Conservation (phyloP, 2,888 invertebrate genomes). For the Cordylochernes scorpioides region DNA sequence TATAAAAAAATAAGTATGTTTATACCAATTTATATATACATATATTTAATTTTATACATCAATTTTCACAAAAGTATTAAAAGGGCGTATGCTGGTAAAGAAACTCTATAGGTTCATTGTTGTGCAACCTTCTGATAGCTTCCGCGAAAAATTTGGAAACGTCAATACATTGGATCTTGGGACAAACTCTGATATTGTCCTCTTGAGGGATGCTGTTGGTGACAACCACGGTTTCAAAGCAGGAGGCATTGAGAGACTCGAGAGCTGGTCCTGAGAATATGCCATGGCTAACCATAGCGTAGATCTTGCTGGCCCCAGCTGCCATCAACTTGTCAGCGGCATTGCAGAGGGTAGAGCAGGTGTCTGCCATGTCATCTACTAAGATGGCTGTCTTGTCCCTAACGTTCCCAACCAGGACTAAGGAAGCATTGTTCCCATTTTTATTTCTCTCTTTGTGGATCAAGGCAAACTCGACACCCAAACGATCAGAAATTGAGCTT, state of each 20-base stretch:
- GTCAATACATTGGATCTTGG: constrained; percentile 81
- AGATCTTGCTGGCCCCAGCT: constrained; percentile 67
- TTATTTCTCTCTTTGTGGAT: constrained; percentile 88
- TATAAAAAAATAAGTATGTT: too few relatives aligned
- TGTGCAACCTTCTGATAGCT: constrained; percentile 91
- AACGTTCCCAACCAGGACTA: constrained; percentile 86
- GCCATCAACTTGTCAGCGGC: constrained; percentile 85
- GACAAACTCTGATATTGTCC: constrained; percentile 66
- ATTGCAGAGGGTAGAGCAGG: constrained; percentile 77
- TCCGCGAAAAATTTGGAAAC: constrained; percentile 99
- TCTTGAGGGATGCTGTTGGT: constrained; percentile 91
- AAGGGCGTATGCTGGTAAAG: too few relatives aligned
- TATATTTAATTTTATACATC: too few relatives aligned
- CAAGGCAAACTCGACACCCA: constrained; percentile 82
- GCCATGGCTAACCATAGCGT: constrained; percentile 77
- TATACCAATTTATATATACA: too few relatives aligned
- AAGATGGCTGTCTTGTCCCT: constrained; percentile 68
- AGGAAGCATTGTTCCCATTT: constrained; percentile 81
- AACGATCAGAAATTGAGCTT: constrained; percentile 59
- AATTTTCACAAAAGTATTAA: too few relatives aligned
- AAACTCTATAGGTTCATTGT: constrained; percentile 97
- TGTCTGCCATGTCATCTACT: constrained; percentile 91
- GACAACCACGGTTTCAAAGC: constrained; percentile 79
- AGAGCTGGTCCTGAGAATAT: constrained; percentile 86
- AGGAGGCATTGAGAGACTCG: constrained; percentile 67